These are phyloP conservation scores for Polyploca ridens DNA, from an alignment of 2,888 invertebrate genomes.

Conservation along the genomic window DNA sequence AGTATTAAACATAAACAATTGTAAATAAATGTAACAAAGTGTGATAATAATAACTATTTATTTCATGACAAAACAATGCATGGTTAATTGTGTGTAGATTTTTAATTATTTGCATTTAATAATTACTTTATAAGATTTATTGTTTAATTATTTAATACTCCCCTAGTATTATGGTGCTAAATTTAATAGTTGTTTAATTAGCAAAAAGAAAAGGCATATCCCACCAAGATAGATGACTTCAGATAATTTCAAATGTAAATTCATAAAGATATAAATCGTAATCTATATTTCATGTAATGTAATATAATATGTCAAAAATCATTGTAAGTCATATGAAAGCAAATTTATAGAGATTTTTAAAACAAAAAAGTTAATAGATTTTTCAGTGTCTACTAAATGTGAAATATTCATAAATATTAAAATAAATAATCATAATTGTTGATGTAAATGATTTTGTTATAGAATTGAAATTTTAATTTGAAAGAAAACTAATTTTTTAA, in stretches of 20 bases:
- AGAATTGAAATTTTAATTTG: slow-evolving; percentile 45
- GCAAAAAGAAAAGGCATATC: slow-evolving; percentile 4
- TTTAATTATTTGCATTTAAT: slow-evolving; percentile 46
- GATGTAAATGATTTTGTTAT: slow-evolving; percentile 29
- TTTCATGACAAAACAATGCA: slow-evolving; percentile 35
- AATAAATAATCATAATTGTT: slow-evolving; percentile 16
- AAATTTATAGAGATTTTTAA: too few species aligned
- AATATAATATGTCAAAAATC: too few species aligned
- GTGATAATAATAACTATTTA: slow-evolving; percentile 22
- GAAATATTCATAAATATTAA: too few species aligned
- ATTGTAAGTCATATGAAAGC: not conserved
- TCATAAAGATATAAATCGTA: not conserved
- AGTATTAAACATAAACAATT: not conserved
- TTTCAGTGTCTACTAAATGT: slow-evolving; percentile 5
- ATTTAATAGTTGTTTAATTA: slow-evolving; percentile 18
- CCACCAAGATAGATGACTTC: slow-evolving; percentile 2
- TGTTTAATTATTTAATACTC: slow-evolving; percentile 34
- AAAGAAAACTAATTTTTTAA: slow-evolving; percentile 40
- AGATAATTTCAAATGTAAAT: not conserved
- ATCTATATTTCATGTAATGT: not conserved
- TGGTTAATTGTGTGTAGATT: not conserved
- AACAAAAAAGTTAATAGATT: too few species aligned
- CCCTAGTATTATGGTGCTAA: slow-evolving; percentile 46
- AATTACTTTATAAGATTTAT: slow-evolving; percentile 18
- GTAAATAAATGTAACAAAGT: slow-evolving; percentile 4